Conservation (phyloP, 64 coral and sea anemone genomes). For the Dendrophyllia cribrosa region DNA sequence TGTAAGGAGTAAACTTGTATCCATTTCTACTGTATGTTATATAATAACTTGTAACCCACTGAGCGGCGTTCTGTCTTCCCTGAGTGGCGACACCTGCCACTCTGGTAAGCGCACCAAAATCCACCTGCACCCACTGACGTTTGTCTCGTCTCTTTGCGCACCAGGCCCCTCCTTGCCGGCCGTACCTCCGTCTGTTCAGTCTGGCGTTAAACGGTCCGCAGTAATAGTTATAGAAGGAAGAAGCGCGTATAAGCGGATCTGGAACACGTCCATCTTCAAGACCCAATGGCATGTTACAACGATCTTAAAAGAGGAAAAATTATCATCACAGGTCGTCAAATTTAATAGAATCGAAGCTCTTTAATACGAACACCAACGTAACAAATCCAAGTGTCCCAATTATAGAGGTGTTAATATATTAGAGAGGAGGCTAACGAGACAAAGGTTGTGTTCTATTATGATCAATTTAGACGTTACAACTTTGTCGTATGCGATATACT, state of each 20-base stretch:
- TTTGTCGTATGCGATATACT: too few species aligned
- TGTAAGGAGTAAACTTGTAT: conserved; percentile 57
- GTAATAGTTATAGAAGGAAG: conserved; percentile 22
- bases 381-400: too few species aligned
- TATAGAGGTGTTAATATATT: too few species aligned
- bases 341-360: not conserved
- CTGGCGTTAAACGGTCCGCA: conserved; percentile 50
- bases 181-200: conserved; percentile 34
- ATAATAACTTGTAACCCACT: conserved; percentile 89
- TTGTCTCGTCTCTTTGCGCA: conserved; percentile 49
- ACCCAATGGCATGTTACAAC: conserved; percentile 70
- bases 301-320: conserved; percentile 22
- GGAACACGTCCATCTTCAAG: conserved; percentile 58
- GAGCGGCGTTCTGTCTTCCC: conserved; percentile 75
- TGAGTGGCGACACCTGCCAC: conserved; percentile 76
- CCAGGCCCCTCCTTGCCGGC: conserved; percentile 59
- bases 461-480: too few species aligned
- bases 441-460: too few species aligned
- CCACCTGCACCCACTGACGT: conserved; percentile 80
- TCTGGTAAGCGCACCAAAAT: conserved; percentile 81
- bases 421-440: too few species aligned
- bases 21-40: conserved; percentile 85
- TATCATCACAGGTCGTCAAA: not conserved
- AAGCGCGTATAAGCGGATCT: conserved; percentile 53
- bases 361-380: too few species aligned